These are phyloP conservation scores for Drosophila fuyamai DNA, from an alignment of 1,140 invertebrate genomes.

Conservation along the genomic window DNA sequence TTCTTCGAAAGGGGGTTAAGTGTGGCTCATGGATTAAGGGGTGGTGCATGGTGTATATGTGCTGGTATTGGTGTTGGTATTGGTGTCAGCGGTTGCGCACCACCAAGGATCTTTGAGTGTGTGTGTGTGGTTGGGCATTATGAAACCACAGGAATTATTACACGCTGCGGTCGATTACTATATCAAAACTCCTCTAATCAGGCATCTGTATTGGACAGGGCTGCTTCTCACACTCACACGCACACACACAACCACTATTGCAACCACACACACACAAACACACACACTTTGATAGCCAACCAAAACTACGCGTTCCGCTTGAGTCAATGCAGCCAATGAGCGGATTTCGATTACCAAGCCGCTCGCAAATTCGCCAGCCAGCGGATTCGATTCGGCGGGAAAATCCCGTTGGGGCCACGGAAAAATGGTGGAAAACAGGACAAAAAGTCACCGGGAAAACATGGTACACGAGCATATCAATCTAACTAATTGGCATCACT, in stretches of 20 bases:
- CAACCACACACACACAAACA: slow-evolving; percentile 1
- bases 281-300: slow-evolving; percentile 26
- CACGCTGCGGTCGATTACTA: slow-evolving; percentile 82
- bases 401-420: not conserved
- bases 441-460: not conserved
- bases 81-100: slow-evolving; percentile 73
- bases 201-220: slow-evolving; percentile 35
- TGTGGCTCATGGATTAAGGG: slow-evolving; percentile 19
- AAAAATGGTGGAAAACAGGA: slow-evolving; percentile 11
- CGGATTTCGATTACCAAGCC: slow-evolving; percentile 29
- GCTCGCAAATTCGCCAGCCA: slow-evolving; percentile 8
- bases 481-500: slow-evolving; percentile 2
- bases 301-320: slow-evolving; percentile 52
- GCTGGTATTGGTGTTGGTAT: slow-evolving; percentile 1
- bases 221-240: slow-evolving; percentile 8
- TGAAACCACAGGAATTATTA: slow-evolving; percentile 84
- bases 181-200: slow-evolving; percentile 77
- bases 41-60: slow-evolving; percentile 37
- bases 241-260: slow-evolving; percentile 36
- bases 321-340: slow-evolving; percentile 44
- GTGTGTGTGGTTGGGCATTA: slow-evolving; percentile 71
- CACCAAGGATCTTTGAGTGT: slow-evolving; percentile 49
- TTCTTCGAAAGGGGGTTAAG: slow-evolving; percentile 36
- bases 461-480: not conserved
- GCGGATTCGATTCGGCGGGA: not conserved